Conservation (phyloP, 2,888 invertebrate species). For the Pollenia griseotomentosa region DNA sequence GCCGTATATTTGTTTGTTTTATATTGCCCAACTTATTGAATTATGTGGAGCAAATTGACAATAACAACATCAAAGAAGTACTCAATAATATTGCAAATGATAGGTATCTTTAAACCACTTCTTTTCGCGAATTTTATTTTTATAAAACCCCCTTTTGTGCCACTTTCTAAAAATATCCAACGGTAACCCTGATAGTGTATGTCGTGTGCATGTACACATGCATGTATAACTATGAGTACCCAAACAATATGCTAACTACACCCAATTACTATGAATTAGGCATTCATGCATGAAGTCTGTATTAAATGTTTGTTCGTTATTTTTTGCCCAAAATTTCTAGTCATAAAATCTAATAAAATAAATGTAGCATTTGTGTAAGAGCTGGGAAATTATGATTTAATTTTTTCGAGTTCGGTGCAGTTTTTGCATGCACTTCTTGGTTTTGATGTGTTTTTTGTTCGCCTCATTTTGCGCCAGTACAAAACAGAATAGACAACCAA, state of each 20-base stretch:
- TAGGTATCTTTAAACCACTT: no score
- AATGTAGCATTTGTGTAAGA: constrained; percentile 46
- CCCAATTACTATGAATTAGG: constrained; percentile 61
- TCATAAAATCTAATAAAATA: constrained; percentile 62
- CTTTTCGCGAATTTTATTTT: no score
- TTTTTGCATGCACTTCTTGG: background rate
- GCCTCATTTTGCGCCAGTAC: background rate
- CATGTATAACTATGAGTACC: background rate
- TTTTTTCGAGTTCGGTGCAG: background rate
- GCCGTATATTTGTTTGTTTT: no score
- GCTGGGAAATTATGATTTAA: constrained; percentile 33
- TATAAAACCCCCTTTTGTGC: no score
- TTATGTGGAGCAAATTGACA: no score
- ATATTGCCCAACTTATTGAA: no score
- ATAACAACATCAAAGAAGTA: no score
- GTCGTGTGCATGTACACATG: background rate
- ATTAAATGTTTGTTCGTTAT: constrained; percentile 50
- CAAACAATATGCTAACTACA: constrained; percentile 32
- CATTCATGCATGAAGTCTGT: constrained; percentile 70
- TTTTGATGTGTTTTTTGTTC: background rate
- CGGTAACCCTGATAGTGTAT: no score
- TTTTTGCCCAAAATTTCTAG: constrained; percentile 14
- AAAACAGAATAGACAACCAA: background rate
- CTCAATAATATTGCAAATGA: no score
- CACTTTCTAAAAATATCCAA: no score